These are phyloP conservation scores for Lanius ludovicianus DNA, from an alignment of 2,113 vertebrate genomes.

Conservation along the genomic window DNA sequence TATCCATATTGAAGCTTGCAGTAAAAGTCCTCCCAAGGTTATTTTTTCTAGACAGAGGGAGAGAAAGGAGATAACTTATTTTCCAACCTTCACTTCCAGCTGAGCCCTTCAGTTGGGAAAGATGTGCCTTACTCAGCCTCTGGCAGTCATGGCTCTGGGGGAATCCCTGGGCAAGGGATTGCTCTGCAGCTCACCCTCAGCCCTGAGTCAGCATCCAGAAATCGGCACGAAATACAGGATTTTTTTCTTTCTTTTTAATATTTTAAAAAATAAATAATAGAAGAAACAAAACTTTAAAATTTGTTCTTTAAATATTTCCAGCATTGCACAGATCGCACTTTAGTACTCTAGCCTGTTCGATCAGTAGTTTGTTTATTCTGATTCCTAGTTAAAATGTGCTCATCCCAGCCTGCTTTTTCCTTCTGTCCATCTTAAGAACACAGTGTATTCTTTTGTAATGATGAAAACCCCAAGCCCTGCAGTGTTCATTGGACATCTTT, in stretches of 20 bases:
- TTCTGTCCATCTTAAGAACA: not conserved
- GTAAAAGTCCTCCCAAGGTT: not conserved
- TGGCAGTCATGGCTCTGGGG: not conserved
- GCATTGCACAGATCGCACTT: not conserved
- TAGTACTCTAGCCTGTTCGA: not conserved
- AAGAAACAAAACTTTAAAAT: conserved; percentile 47
- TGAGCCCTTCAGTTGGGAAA: not conserved
- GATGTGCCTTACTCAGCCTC: not conserved
- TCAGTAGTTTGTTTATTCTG: not conserved
- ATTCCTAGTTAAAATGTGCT: conserved; percentile 1
- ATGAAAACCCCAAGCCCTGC: not conserved
- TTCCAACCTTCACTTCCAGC: not conserved
- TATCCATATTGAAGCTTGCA: not conserved
- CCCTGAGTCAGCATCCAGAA: not conserved
- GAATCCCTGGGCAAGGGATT: not conserved
- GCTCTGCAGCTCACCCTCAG: not conserved
- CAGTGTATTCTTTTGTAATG: not conserved
- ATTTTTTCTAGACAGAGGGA: not conserved
- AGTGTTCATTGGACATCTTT: not conserved
- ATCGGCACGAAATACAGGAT: not conserved
- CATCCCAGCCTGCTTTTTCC: not conserved
- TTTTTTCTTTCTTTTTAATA: conserved; percentile 10
- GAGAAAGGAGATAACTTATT: not conserved
- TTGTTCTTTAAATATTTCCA: conserved; percentile 53
- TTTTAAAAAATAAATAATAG: conserved; percentile 67